These are phyloP conservation scores for Linepithema humile DNA, from an alignment of 1,140 invertebrate genomes.

Conservation along the genomic window DNA sequence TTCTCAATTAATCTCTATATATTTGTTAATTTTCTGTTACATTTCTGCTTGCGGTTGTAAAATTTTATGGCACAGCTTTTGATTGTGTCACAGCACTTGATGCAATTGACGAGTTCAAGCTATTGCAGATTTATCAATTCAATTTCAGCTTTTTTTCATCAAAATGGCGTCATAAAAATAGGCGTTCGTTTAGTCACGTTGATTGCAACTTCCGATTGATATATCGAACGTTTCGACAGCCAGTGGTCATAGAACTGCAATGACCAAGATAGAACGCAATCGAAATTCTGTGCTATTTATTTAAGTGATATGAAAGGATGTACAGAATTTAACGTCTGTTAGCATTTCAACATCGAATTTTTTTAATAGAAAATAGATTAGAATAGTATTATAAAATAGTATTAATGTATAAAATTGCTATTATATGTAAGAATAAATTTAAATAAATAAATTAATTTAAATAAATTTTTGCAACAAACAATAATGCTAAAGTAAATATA, in stretches of 20 bases:
- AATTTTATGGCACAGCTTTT: neutral
- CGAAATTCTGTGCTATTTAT: slow-evolving; percentile 7
- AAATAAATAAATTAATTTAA: neutral
- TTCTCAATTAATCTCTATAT: neutral
- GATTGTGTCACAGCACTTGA: neutral
- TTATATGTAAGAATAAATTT: neutral
- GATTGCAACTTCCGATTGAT: slow-evolving; percentile 23
- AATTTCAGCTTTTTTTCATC: neutral
- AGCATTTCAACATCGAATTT: neutral
- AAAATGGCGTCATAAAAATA: neutral
- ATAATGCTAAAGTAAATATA: neutral
- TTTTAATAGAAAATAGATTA: neutral
- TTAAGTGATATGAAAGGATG: neutral
- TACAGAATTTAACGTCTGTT: neutral
- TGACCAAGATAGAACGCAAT: neutral
- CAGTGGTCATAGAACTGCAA: neutral
- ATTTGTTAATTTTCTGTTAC: neutral
- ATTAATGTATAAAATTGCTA: neutral
- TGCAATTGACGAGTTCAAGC: neutral
- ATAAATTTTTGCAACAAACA: neutral
- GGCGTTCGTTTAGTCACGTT: neutral
- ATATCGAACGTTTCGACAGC: slow-evolving; percentile 14
- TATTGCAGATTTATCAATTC: slow-evolving; percentile 11
- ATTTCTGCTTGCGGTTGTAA: neutral
- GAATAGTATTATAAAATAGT: neutral